Base-by-base conservation (phyloP, 92 coral and sea anemone species). In the Diadumene lineata region DNA sequence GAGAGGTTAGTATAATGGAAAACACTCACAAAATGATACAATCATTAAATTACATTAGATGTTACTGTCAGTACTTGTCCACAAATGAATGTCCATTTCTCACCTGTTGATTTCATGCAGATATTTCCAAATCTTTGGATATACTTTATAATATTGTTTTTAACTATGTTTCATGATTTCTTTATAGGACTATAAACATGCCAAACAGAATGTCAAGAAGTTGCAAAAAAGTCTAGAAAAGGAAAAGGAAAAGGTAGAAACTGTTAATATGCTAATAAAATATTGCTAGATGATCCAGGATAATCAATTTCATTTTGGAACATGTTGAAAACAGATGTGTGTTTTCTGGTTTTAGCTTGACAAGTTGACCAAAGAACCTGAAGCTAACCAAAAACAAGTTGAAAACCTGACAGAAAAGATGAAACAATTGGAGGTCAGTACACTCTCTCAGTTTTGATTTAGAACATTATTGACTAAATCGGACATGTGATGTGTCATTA, bases 1-100 rank as follows among this genome's bases (percentile, higher is more conserved):
- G 92, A 64, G 98, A 94, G 94, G 98, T 88, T 32, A 23, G 69
- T n/a, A n/a, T n/a, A n/a, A n/a, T n/a, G n/a, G n/a, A n/a, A n/a
- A n/a, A n/a, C n/a, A n/a, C n/a, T n/a, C n/a, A n/a, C n/a, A n/a
- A n/a, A n/a, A n/a, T n/a, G n/a, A n/a, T n/a, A n/a, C n/a, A n/a
- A n/a, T n/a, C n/a, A n/a, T n/a, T n/a, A n/a, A n/a, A n/a, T n/a
- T n/a, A n/a, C n/a, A n/a, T n/a, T n/a, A n/a, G n/a, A n/a, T 53
- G 21, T 3, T 21, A 2, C 58, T 3, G 10, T 2, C 58, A 53
- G 2, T 53, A 53, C 18, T 4, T 3, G 11, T 18, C 51, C 4
- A 80, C 43, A 43, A n/a, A n/a, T n/a, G n/a, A n/a, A n/a, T n/a
- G n/a, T n/a, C n/a, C n/a, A n/a, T n/a, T n/a, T n/a, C n/a, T n/a